A percentile compares a stretch with the other conserved stretches of the same genome.
Evolutionary conservation across 2,797 vertebrate species (phyloP).

Genomic region (Sitta carolinensis): DNA sequence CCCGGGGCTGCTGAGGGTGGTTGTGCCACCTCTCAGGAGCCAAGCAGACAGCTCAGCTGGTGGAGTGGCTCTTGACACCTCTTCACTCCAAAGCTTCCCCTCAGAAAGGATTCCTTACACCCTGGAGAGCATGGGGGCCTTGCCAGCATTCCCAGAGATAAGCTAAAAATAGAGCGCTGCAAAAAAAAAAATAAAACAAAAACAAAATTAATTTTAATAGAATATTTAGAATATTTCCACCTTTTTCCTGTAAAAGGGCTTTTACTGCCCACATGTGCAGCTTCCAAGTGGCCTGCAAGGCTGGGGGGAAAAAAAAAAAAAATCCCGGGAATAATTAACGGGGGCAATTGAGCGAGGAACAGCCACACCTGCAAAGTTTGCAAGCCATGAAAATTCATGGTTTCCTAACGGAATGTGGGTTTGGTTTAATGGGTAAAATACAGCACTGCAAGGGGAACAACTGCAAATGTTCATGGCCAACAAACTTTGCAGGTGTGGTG

Average conservation of each 20-base stretch:
- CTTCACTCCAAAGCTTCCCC: background rate
- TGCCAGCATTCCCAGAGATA: background rate
- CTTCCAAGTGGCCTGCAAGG: background rate
- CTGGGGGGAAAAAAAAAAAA: background rate
- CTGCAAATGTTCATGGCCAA: constrained; percentile 36
- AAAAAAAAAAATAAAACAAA: background rate
- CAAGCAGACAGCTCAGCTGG: background rate
- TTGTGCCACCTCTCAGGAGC: background rate
- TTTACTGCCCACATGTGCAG: background rate
- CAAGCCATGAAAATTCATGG: constrained; percentile 48
- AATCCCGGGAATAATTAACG: constrained; percentile 58
- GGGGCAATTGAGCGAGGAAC: constrained; percentile 42
- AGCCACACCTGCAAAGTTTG: constrained; percentile 45
- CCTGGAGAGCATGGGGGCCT: background rate
- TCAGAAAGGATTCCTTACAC: background rate
- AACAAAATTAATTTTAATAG: background rate
- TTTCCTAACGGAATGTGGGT: background rate
- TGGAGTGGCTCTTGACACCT: constrained; percentile 24
- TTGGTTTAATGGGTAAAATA: constrained; percentile 16
- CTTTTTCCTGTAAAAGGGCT: background rate
- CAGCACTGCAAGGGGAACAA: constrained; percentile 4
- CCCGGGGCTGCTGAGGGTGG: background rate
- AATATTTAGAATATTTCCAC: background rate
- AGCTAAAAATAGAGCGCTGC: background rate
- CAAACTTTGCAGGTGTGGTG: constrained; percentile 53